Evolutionary conservation across 2,797 vertebrate species (phyloP).

Genomic region (Cyclura pinguis): DNA sequence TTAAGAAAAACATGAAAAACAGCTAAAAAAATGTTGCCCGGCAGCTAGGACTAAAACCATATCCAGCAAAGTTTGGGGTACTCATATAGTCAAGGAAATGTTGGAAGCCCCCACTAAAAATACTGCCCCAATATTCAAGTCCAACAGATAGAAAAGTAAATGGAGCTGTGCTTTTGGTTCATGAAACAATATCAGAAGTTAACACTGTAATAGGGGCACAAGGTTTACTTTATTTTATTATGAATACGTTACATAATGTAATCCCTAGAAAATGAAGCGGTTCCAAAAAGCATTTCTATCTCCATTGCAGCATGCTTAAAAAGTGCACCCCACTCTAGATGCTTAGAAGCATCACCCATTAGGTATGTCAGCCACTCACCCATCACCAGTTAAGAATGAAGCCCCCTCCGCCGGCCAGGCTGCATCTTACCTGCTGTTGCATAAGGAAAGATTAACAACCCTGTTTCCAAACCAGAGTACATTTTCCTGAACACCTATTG

Average conservation of each 20-base stretch:
- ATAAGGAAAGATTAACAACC: not conserved
- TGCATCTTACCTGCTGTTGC: not conserved
- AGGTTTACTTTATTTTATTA: rapidly evolving
- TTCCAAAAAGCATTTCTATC: rapidly evolving
- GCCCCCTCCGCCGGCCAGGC: rapidly evolving
- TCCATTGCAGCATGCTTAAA: rapidly evolving
- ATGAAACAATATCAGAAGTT: not conserved
- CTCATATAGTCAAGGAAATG: not conserved
- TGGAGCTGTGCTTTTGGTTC: not conserved
- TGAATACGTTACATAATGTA: rapidly evolving
- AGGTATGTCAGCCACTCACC: not conserved
- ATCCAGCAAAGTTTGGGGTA: not conserved
- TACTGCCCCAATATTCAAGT: not conserved
- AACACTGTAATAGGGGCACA: rapidly evolving
- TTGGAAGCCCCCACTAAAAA: not conserved
- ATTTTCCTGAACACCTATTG: not conserved
- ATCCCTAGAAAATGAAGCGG: not conserved
- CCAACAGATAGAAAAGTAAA: not conserved
- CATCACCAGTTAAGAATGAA: rapidly evolving
- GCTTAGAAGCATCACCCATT: not conserved
- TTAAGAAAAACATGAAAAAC: conserved; percentile 35
- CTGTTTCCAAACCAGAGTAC: not conserved
- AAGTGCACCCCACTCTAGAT: not conserved
- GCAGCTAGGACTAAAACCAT: not conserved
- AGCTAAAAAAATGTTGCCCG: conserved; percentile 8